Percentiles rank a stretch among this genome's conserved stretches.
phyloP scores from a whole-genome alignment of 64 coral and sea anemone genomes.

The Actinia equina region DNA sequence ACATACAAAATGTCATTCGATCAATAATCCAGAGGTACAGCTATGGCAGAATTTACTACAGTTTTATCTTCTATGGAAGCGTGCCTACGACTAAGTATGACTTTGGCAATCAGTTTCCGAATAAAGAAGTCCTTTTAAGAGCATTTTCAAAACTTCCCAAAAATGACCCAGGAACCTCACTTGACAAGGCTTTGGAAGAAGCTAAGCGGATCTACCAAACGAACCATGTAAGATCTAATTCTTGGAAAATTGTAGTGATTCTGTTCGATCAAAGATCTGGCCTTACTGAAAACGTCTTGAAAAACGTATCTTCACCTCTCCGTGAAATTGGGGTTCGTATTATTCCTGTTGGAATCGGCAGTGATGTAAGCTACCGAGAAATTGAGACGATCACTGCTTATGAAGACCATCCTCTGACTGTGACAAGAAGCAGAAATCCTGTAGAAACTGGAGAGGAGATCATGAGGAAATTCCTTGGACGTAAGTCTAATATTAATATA shows the following conservation, averaged over 20 bases:
- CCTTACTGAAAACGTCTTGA: not conserved
- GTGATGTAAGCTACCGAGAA: not conserved
- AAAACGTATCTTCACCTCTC: not conserved
- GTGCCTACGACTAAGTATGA: not conserved
- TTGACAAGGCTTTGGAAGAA: conserved; percentile 30
- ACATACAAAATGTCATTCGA: conserved; percentile 24
- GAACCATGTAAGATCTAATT: conserved; percentile 27
- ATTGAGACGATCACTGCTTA: conserved; percentile 29
- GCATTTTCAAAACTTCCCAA: conserved; percentile 2
- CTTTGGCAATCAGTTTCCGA: conserved; percentile 27
- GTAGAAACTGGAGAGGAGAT: conserved; percentile 26
- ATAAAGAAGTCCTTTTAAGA: conserved; percentile 18
- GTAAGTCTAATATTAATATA: not conserved
- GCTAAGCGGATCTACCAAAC: conserved; percentile 11
- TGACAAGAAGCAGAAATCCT: not conserved
- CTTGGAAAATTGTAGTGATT: conserved; percentile 43
- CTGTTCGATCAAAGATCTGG: conserved; percentile 30
- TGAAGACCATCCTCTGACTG: conserved; percentile 10
- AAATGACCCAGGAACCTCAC: conserved; percentile 1
- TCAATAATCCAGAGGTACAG: conserved; percentile 34
- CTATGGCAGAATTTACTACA: conserved; percentile 46
- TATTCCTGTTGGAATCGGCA: conserved; percentile 36
- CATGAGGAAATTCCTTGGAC: conserved; percentile 17
- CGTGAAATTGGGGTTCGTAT: conserved; percentile 21
- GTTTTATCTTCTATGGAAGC: conserved; percentile 45